Percentiles rank a stretch among this genome's conserved stretches.
phyloP scores from a whole-genome alignment of 2,113 vertebrate species.

The Gadus macrocephalus region DNA sequence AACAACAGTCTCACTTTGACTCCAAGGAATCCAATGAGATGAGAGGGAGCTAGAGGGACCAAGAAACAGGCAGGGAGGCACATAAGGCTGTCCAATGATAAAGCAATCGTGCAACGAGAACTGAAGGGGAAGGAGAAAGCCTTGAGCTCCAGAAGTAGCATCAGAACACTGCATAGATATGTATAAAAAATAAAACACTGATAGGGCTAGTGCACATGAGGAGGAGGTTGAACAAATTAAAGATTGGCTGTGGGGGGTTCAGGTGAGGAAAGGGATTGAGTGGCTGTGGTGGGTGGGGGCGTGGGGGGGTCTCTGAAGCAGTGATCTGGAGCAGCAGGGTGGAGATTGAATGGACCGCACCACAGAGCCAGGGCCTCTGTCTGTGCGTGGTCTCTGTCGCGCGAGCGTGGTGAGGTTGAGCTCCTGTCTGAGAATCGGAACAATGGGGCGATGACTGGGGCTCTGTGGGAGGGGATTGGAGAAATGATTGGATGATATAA shows the following conservation, averaged over 20 bases:
- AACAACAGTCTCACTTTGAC: slow-evolving; percentile 30
- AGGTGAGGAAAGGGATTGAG: slow-evolving; percentile 13
- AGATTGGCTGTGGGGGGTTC: too few relatives aligned
- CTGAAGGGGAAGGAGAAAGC: too few relatives aligned
- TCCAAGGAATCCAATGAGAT: slow-evolving; percentile 23
- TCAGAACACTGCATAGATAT: too few relatives aligned
- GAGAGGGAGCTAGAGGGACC: not conserved
- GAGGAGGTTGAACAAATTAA: not conserved
- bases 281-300: slow-evolving; percentile 6
- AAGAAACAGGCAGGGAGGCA: not conserved
- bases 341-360: slow-evolving; percentile 31
- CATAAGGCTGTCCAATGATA: not conserved
- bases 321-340: slow-evolving; percentile 23
- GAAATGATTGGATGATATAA: too few relatives aligned
- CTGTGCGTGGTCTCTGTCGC: not conserved
- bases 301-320: slow-evolving; percentile 12
- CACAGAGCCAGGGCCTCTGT: not conserved
- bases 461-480: too few relatives aligned
- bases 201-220: not conserved
- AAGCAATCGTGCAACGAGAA: too few relatives aligned
- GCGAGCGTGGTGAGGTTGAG: not conserved
- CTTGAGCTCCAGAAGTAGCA: too few relatives aligned
- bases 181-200: not conserved
- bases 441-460: too few relatives aligned
- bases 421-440: too few relatives aligned